A percentile compares a stretch with the other conserved stretches of the same genome.
Evolutionary conservation across 2,113 vertebrate species (phyloP).

Genomic region (Istiophorus platypterus): DNA sequence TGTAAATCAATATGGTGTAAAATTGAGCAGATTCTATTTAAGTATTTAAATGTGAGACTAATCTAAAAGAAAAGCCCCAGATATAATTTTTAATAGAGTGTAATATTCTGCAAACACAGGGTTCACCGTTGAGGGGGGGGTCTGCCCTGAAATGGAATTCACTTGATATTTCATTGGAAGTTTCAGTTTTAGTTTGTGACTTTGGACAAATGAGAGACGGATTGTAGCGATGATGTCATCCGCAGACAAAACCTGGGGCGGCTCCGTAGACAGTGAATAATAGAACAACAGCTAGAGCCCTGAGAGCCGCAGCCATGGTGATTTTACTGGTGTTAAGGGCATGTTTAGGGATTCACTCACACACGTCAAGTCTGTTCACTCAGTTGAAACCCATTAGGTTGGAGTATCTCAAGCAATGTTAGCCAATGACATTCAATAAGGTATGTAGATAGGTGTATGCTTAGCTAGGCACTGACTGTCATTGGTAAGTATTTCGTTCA

Average conservation of each 20-base stretch:
- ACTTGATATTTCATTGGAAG: not conserved
- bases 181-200: constrained; percentile 29
- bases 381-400: constrained; percentile 12
- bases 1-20: no score
- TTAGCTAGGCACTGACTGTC: not conserved
- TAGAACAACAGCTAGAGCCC: constrained; percentile 60
- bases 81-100: not conserved
- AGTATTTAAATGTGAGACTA: not conserved
- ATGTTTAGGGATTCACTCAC: constrained; percentile 57
- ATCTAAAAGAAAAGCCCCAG: not conserved
- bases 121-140: no score
- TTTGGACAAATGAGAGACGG: constrained; percentile 37
- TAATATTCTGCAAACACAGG: not conserved
- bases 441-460: not conserved
- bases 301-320: constrained; percentile 51
- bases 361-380: constrained; percentile 13
- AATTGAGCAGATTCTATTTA: not conserved
- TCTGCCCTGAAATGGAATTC: constrained; percentile 3
- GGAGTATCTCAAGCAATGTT: constrained; percentile 27
- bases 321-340: constrained; percentile 53
- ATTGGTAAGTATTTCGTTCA: not conserved
- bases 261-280: constrained; percentile 65
- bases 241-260: constrained; percentile 49
- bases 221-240: constrained; percentile 54
- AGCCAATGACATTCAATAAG: not conserved